Evolutionary conservation across 2,888 invertebrate genomes (phyloP), one percentile per base, ranked within the genome.

Genomic region (Chymomyza procnemis): DNA sequence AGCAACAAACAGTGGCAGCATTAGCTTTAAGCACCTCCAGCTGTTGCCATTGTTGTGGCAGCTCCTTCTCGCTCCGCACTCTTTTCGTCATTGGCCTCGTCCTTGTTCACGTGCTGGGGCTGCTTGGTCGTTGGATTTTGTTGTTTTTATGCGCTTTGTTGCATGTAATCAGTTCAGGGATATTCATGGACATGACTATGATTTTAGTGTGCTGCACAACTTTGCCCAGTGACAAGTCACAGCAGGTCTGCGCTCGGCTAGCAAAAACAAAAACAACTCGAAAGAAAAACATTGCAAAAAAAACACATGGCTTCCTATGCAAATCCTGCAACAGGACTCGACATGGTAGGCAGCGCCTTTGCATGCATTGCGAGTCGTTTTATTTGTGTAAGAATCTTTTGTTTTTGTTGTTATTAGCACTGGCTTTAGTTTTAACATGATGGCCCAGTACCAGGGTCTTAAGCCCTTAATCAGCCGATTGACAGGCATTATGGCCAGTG

Each of bases 121-220:
- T n/a, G n/a, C 12, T 12, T 41, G 9, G 34, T 41, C 34, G 34
- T 41, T 12, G 12, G 34, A 59, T 56, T 54, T 66, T 68, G 79
- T 70, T 81, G 81, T 75, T 86, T 74, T 84, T 71, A 71, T 86
- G 85, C 80, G 77, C 79, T 79, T 66, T 69, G 76, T 73, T 83
- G 83, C 85, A 74, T 83, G 78, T 86, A 84, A 85, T 83, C 86
- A 83, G 84, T 78, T 76, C 75, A 61, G 75, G 34, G 77, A 78
- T 85, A 85, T 85, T 85, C 85, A 85, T 86, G 85, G 70, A 85
- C 86, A 85, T 85, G 86, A 80, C 80, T 84, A 80, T 79, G 85
- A 76, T 82, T 85, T 85, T 84, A 84, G 74, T 66, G 59, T 69
- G 68, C 61, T 69, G 68, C 61, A 64, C 70, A 58, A 58, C 58